Conservation (phyloP, 2,888 invertebrate species). For the Busseola fusca region DNA sequence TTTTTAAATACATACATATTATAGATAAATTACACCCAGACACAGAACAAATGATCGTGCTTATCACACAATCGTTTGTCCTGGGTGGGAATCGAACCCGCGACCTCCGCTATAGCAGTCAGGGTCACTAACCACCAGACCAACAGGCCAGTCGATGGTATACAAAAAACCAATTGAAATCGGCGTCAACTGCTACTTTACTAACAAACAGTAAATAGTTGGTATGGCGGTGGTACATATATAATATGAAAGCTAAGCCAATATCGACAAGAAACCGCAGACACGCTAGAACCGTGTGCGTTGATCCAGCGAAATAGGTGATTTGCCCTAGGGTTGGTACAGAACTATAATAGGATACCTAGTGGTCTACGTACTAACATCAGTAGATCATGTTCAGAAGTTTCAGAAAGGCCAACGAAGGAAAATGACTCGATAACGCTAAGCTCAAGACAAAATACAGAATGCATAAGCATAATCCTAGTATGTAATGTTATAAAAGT, state of each 20-base stretch:
- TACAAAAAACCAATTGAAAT: not conserved
- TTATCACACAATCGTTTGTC: too few relatives aligned
- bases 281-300: slow-evolving; percentile 52
- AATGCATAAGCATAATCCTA: too few relatives aligned
- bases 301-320: slow-evolving; percentile 51
- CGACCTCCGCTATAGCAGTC: too few relatives aligned
- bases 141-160: too few relatives aligned
- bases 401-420: slow-evolving; percentile 9
- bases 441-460: not conserved
- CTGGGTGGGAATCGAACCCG: too few relatives aligned
- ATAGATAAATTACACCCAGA: too few relatives aligned
- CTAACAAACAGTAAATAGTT: not conserved
- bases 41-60: too few relatives aligned
- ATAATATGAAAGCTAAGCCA: slow-evolving; percentile 33
- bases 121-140: too few relatives aligned
- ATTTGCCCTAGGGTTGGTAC: slow-evolving; percentile 49
- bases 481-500: too few relatives aligned
- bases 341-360: slow-evolving; percentile 45
- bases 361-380: not conserved
- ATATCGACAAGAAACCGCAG: slow-evolving; percentile 53
- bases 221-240: not conserved
- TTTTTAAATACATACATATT: too few relatives aligned
- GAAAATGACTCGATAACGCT: not conserved
- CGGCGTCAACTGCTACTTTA: too few relatives aligned
- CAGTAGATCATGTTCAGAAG: not conserved